phyloP scores from a whole-genome alignment of 2,797 vertebrate species.

The Neosilurus hyrtlii region DNA sequence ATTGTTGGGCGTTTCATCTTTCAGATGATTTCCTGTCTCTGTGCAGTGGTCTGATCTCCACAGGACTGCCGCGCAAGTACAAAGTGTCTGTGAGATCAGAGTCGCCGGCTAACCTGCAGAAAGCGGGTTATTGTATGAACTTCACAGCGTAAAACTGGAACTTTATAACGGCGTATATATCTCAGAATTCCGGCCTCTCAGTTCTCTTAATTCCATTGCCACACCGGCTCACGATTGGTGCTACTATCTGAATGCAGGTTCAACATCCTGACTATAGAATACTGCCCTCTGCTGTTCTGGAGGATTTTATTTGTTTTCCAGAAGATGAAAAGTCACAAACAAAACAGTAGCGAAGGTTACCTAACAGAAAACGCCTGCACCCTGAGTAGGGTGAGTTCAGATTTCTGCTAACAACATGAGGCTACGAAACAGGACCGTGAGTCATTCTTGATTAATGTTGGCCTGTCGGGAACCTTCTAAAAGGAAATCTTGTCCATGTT shows the following conservation, averaged over 20 bases:
- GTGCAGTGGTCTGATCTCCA: not conserved
- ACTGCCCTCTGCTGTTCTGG: slow-evolving; percentile 1
- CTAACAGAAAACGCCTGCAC: too few relatives aligned
- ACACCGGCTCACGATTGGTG: not conserved
- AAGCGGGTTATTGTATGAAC: not conserved
- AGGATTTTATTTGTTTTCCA: not conserved
- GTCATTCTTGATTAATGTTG: not conserved
- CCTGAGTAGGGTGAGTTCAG: not conserved
- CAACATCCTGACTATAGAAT: not conserved
- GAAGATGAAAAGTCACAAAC: not conserved
- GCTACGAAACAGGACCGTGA: not conserved
- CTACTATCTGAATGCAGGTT: not conserved
- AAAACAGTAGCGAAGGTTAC: too few relatives aligned
- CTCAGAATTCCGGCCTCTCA: too few relatives aligned
- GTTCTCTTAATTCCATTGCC: not conserved
- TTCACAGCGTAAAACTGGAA: not conserved
- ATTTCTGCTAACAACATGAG: not conserved
- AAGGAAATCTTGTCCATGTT: not conserved
- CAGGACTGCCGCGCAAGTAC: not conserved
- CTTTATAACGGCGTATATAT: not conserved
- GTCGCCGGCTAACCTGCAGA: not conserved
- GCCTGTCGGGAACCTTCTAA: not conserved
- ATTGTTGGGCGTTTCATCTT: not conserved
- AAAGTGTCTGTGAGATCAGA: not conserved
- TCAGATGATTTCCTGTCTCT: slow-evolving; percentile 5